Base-by-base conservation (phyloP, 1,140 invertebrate genomes). In the Cydia amplana region DNA sequence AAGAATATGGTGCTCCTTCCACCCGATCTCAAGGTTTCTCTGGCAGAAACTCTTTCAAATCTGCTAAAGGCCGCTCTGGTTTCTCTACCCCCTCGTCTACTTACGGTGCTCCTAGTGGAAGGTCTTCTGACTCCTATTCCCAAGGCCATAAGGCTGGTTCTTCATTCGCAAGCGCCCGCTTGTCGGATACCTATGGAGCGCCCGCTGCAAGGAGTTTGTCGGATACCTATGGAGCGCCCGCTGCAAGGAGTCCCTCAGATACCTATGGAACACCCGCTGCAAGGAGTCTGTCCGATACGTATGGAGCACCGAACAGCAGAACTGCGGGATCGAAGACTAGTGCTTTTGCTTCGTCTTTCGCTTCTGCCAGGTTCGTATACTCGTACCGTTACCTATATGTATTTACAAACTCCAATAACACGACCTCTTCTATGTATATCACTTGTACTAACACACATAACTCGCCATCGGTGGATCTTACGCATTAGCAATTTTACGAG, bases 101-200 rank as follows among this genome's bases (percentile, higher is more conserved):
- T 46, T 88, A 90, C 20, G 85, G 82, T 43, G 77, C 78, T 3
- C 84, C 87, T 16, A 80, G 72, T 74, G 73, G 82, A 18, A 85
- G 81, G 74, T 82, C 78, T 79, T 78, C 79, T 78, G 79, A 78
- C 16, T 83, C 83, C 70, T 85, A 87, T 78, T 80, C 83, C n/a
- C 81, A 83, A 46, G 80, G 75, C 7, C 72, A 77, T 25, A 84
- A 82, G 16, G 65, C 79, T 74, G 51, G 73, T 75, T 86, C 87
- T 49, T 76, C 83, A 14, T 77, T 82, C 2, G 74, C 76, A 1
- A 83, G 76, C 51, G 76, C 76, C n/a, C 77, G 81, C 23, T 40
- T 87, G 20, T 87, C 83, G 25, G 82, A 87, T 16, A 80, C 78
- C 1, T 91, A 91, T 77, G 85, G 85, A 72, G 81, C 82, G 28